Conservation (phyloP, 2,113 vertebrate species). For the Myotis lucifugus region DNA sequence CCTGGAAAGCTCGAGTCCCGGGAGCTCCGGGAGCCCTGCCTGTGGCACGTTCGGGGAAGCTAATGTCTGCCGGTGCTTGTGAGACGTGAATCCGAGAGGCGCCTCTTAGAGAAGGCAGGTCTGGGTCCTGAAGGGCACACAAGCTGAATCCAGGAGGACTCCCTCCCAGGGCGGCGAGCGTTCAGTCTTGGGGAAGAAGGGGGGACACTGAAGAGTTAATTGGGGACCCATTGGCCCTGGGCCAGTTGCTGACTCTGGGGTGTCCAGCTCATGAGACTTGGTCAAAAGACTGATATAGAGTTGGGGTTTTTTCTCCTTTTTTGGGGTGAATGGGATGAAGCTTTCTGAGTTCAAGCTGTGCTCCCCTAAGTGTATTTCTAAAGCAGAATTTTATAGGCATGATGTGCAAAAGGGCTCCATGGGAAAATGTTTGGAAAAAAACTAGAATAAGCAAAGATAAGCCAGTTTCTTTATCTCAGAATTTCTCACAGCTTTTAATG, state of each 20-base stretch:
- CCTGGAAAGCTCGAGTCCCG: neutral
- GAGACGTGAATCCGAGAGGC: fast-evolving
- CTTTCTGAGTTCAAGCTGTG: neutral
- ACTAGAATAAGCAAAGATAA: neutral
- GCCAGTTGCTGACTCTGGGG: neutral
- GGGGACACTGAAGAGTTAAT: fast-evolving
- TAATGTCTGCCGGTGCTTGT: no score
- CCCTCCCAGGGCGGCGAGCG: neutral
- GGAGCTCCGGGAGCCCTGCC: neutral
- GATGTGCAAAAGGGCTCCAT: neutral
- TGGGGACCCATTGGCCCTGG: neutral
- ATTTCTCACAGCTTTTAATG: neutral
- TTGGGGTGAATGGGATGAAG: neutral
- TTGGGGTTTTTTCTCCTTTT: neutral
- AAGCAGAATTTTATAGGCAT: neutral
- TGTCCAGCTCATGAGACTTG: neutral
- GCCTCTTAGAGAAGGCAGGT: neutral
- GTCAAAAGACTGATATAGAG: neutral
- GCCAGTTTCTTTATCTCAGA: neutral
- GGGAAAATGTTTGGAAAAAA: neutral
- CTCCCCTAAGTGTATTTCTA: neutral
- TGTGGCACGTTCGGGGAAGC: neutral
- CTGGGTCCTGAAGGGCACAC: fast-evolving
- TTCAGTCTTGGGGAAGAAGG: neutral
- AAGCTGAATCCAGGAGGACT: neutral